Evolutionary conservation across 2,113 vertebrate species (phyloP), one percentile per base, ranked within the genome.

Genomic region (Podocnemis expansa): DNA sequence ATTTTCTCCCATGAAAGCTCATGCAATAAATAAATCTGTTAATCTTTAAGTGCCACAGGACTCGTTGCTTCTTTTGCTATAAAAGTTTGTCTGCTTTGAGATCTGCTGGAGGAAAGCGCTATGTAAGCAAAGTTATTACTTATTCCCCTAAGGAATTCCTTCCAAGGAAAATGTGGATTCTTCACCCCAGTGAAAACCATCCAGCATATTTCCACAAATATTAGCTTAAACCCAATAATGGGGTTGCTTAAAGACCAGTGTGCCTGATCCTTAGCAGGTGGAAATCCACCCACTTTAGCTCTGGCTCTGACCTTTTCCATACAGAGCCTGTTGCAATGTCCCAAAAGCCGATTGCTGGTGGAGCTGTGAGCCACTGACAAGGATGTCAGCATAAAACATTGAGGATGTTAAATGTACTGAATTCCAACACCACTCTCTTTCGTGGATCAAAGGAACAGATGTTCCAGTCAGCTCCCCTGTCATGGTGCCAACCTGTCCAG

Each of bases 401-500:
- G 0, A 0, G 45, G 2, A 8, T 10, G 1, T 2, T 10, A 21
- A 56, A 34, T 0, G 1, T 1, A 0, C 11, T 1, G 0, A 24
- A 3, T 1, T 0, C 21, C 58, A n/a, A 49, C 55, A 13, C 1
- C 0, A 1, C n/a, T 17, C 2, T n/a, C 8, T 67, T n/a, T 34
- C 63, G 17, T 19, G 63, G 63, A 3, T 34, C 34, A 67, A n/a
- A n/a, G 34, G 34, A 67, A n/a, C 63, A n/a, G 34, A 19, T 67
- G 63, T 67, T 16, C 63, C 31, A 8, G 16, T 21, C 63, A 19
- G 1, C 16, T 63, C 31, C 60, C 60, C 60, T 31, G 0, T 0
- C 8, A 2, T 7, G 0, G 13, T 0, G 0, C 47, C 29, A 3
- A 0, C 22, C 24, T 1, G 1, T 24, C 34, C 21, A 12, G 29